Conservation (phyloP, 2,888 invertebrate genomes). For the Hypomecis punctinalis region DNA sequence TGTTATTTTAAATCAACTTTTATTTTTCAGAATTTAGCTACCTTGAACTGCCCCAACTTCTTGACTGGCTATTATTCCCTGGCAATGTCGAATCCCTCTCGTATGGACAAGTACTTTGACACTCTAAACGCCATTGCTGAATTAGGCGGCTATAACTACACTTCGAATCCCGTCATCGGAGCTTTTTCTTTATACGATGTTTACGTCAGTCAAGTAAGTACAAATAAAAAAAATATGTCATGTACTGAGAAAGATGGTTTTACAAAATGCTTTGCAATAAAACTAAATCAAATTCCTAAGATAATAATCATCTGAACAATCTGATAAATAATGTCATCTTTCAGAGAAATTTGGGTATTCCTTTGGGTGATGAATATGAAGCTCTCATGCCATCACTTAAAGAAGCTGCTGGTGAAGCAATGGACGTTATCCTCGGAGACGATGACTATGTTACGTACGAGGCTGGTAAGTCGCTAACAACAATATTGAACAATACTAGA, state of each 20-base stretch:
- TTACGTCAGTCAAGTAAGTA: conserved; percentile 49
- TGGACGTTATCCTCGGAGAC: conserved; percentile 44
- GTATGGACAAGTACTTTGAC: conserved; percentile 40
- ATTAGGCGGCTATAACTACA: conserved; percentile 29
- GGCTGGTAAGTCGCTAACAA: conserved; percentile 45
- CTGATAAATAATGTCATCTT: no score
- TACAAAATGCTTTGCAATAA: no score
- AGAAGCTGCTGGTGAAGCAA: conserved; percentile 46
- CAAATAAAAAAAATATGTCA: not conserved
- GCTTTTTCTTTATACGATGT: conserved; percentile 44
- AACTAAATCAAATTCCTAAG: no score
- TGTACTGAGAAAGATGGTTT: no score
- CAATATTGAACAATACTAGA: no score
- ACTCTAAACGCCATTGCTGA: conserved; percentile 41
- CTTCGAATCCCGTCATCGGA: conserved; percentile 24
- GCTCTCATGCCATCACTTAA: conserved; percentile 43
- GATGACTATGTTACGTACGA: conserved; percentile 33
- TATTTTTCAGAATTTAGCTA: conserved; percentile 50
- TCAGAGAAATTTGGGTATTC: conserved; percentile 51
- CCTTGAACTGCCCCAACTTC: conserved; percentile 51
- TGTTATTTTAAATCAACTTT: conserved; percentile 1
- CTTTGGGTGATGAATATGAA: conserved; percentile 39
- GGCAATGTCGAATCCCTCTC: conserved; percentile 8
- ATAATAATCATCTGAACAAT: no score
- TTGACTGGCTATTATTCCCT: conserved; percentile 2